phyloP scores from a whole-genome alignment of 2,888 invertebrate species.

The Rhopalosiphum nymphaeae region DNA sequence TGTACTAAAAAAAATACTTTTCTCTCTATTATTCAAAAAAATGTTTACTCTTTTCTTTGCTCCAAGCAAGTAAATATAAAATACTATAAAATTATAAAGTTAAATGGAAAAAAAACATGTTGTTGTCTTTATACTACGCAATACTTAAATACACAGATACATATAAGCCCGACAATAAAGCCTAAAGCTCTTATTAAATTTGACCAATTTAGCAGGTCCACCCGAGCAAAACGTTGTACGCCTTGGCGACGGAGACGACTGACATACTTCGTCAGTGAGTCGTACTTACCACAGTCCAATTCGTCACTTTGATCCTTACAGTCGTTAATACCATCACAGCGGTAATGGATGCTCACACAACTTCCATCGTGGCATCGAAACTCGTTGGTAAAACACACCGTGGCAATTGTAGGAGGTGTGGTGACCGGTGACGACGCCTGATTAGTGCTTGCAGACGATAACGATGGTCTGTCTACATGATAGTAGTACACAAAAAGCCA shows the following conservation, averaged over 20 bases:
- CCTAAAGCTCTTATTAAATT: not conserved
- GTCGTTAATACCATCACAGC: slow-evolving; percentile 79
- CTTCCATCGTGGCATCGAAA: slow-evolving; percentile 82
- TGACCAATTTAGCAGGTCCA: not conserved
- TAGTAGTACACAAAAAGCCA: slow-evolving; percentile 36
- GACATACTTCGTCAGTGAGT: not conserved
- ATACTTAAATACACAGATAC: not conserved
- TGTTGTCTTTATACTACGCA: slow-evolving; percentile 1
- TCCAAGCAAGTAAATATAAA: not conserved
- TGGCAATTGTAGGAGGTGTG: slow-evolving; percentile 73
- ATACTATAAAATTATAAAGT: not conserved
- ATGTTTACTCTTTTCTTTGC: not conserved
- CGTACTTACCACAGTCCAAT: slow-evolving; percentile 73
- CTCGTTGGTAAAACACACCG: slow-evolving; percentile 75
- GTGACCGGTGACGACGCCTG: slow-evolving; percentile 78
- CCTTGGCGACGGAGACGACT: not conserved
- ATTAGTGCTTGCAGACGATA: not conserved
- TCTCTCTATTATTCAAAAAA: not conserved
- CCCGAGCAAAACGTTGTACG: not conserved
- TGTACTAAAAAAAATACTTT: not conserved
- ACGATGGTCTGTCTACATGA: slow-evolving; percentile 23
- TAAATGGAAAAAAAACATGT: slow-evolving; percentile 1
- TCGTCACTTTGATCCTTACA: slow-evolving; percentile 84
- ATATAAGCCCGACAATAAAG: not conserved
- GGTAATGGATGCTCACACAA: slow-evolving; percentile 75